Evolutionary conservation across 1,140 invertebrate genomes (phyloP), one percentile per base, ranked within the genome.

Genomic region (Nomia melanderi): DNA sequence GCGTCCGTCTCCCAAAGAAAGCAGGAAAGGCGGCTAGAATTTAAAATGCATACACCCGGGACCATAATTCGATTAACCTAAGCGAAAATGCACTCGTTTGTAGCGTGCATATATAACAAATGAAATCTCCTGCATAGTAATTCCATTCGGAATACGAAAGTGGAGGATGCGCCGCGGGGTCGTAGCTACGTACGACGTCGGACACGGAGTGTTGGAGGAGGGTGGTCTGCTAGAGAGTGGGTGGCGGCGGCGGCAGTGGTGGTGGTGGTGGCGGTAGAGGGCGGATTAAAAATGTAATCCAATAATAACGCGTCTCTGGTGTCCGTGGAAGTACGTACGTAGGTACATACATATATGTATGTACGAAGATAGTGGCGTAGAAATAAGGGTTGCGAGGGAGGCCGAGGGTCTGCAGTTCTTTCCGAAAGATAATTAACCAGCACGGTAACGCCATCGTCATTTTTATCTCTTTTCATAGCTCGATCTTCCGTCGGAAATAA

Each of bases 271-370:
- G 79, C 70, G 77, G 81, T 76, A 82, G 85, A 89, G 91, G 89
- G 87, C 87, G 91, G 91, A 92, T 92, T 92, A 92, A 92, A 92
- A 92, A 92, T 92, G 91, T 92, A 92, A 92, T 92, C 91, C 91
- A 92, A 92, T 92, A 92, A 92, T 92, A 91, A 91, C 90, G 90
- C 89, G 91, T 91, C 91, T 90, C 91, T 90, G 89, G 90, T 89
- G 88, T 88, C 88, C 89, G 88, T 89, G 87, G 85, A 88, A 88
- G 88, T 90, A 90, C 84, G 84, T 89, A 86, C 78, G 87, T 86
- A 82, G 77, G 81, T 84, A 86, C 81, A 74, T 81, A 84, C 75
- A 79, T 79, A 71, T 72, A 79, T 69, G 67, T 78, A 69, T 69
- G 71, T 78, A 69, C 57, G 29, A 44, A 79, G 76, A 82, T 82